Evolutionary conservation across 2,797 vertebrate species (phyloP).

Genomic region (Sebastes trivittatus): DNA sequence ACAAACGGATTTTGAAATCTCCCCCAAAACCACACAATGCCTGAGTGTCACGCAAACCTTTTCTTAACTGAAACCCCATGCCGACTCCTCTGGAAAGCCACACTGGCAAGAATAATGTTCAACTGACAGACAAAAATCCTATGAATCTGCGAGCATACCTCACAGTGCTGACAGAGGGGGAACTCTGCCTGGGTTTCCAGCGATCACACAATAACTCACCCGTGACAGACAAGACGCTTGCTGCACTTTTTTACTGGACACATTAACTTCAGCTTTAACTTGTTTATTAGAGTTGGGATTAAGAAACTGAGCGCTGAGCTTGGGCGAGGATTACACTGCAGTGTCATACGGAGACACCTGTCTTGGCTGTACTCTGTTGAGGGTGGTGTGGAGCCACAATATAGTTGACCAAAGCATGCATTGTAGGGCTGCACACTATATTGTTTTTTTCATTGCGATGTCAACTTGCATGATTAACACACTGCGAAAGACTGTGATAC

Average conservation of each 20-base stretch:
- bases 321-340: constrained; percentile 54
- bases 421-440: neutral
- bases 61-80: constrained; percentile 54
- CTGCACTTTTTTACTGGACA: constrained; percentile 61
- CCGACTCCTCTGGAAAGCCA: constrained; percentile 53
- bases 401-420: constrained; percentile 13
- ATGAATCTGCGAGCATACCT: constrained; percentile 42
- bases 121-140: constrained; percentile 47
- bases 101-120: constrained; percentile 50
- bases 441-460: neutral
- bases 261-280: constrained; percentile 64
- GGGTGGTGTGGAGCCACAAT: constrained; percentile 1
- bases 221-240: constrained; percentile 24
- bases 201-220: constrained; percentile 35
- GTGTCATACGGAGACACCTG: constrained; percentile 62
- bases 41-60: constrained; percentile 69
- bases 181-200: constrained; percentile 50
- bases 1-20: constrained; percentile 58
- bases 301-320: constrained; percentile 60
- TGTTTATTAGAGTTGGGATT: constrained; percentile 75
- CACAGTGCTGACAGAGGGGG: constrained; percentile 39
- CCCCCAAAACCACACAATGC: constrained; percentile 62
- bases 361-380: constrained; percentile 28
- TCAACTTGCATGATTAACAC: neutral
- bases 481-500: neutral